These are phyloP conservation scores for Arrhopalites spinosus DNA, from an alignment of 2,888 invertebrate genomes.

Conservation along the genomic window DNA sequence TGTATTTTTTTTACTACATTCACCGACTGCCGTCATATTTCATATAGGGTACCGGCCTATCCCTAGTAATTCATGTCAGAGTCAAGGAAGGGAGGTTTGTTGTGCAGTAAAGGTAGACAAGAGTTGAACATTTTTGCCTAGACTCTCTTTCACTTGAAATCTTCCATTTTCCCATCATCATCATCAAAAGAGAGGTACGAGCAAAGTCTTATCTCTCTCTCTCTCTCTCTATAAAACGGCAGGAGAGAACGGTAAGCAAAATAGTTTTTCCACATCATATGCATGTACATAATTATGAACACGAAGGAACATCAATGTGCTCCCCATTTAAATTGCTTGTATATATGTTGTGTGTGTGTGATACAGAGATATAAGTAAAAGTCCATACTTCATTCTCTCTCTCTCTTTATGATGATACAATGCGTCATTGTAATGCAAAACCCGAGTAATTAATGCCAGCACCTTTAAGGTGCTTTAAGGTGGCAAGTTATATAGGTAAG, in stretches of 20 bases:
- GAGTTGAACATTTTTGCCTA: background rate
- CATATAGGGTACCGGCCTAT: constrained; percentile 22
- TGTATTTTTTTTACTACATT: background rate
- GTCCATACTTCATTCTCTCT: background rate
- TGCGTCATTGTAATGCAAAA: background rate
- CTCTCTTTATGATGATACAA: background rate
- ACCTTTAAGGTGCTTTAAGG: background rate
- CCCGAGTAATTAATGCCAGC: background rate
- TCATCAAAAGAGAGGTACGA: background rate
- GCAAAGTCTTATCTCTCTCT: background rate
- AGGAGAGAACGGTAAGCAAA: constrained; percentile 15
- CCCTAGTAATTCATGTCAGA: constrained; percentile 4
- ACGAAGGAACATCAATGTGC: too few relatives aligned
- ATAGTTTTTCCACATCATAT: constrained; percentile 11
- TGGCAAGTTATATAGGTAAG: background rate
- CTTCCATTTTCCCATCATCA: background rate
- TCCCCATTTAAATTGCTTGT: too few relatives aligned
- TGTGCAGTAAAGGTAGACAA: background rate
- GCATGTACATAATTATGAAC: too few relatives aligned
- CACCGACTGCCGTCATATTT: constrained; percentile 21
- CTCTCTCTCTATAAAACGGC: constrained; percentile 12
- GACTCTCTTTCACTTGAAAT: background rate
- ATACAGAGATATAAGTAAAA: background rate
- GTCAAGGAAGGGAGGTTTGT: constrained; percentile 19
- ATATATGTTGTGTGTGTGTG: background rate